These are phyloP conservation scores for Gallinago nigripennis DNA, from an alignment of 2,797 vertebrate genomes.

Conservation along the genomic window DNA sequence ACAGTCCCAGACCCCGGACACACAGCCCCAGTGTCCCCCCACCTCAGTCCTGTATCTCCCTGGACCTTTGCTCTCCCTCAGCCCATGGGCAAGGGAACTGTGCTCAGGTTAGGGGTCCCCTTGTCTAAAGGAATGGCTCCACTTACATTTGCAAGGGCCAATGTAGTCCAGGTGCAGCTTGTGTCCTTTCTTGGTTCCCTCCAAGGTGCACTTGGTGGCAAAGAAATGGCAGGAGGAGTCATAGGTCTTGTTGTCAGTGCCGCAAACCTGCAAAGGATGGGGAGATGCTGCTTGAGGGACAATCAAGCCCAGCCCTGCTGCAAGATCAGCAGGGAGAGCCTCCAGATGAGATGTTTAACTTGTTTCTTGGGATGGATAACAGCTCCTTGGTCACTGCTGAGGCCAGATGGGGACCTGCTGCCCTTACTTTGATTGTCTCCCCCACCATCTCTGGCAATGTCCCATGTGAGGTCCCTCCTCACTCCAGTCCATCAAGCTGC, in stretches of 20 bases:
- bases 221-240: slow-evolving; percentile 97
- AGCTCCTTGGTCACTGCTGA: not conserved
- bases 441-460: not conserved
- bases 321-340: not conserved
- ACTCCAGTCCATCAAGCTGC: not conserved
- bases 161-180: slow-evolving; percentile 98
- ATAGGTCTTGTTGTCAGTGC: slow-evolving; percentile 97
- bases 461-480: not conserved
- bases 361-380: not conserved
- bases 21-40: not conserved
- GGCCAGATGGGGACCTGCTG: not conserved
- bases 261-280: slow-evolving; percentile 85
- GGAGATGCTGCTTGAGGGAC: not conserved
- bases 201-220: slow-evolving; percentile 95
- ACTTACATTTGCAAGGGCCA: slow-evolving; percentile 96
- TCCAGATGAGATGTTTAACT: not conserved
- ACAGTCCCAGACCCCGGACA: not conserved
- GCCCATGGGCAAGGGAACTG: not conserved
- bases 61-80: not conserved
- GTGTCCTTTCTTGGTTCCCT: slow-evolving; percentile 99
- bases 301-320: not conserved
- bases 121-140: not conserved
- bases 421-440: not conserved
- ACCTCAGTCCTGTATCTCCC: not conserved
- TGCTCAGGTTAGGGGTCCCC: not conserved